Base-by-base conservation (phyloP, 2,888 invertebrate genomes). In the Ophioninae sp. region DNA sequence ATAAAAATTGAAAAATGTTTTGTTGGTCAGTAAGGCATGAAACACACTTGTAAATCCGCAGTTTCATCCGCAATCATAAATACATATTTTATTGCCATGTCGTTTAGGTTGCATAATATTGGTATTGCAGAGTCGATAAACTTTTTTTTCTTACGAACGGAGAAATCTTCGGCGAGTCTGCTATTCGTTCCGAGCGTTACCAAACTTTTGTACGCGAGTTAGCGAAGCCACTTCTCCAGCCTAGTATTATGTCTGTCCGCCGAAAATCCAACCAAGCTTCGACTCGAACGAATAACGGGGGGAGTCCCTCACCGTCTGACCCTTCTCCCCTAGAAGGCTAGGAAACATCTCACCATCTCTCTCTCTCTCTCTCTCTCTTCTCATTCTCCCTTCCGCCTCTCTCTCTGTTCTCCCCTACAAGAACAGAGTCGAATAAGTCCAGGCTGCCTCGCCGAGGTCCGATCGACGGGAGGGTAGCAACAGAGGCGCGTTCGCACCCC, bases 401-500 rank as follows among this genome's bases (percentile, higher is more conserved):
- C 65, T 57, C 67, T 50, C 44, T n/a, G 13, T 20, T 8, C 37
- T 50, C 30, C 21, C 37, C 37, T 37, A 7, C 7, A 17, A 57
- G 30, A 64, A 57, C 10, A 23, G 44, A 78, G 39, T 44, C n/a
- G 70, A 70, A 78, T 64, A 70, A 69, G 62, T n/a, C 23, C 61
- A 21, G 37, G 69, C 23, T 37, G 69, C 41, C 72, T 57, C 57
- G 21, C 23, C 7, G 17, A 56, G 30, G 21, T 44, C 44, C 62
- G 57, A 72, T 80, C 77, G 81, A 70, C 74, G 73, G 59, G 80
- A 81, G 83, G 83, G 83, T 80, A 77, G 83, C 83, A 83, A 83
- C 79, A 64, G 62, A 17, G 56, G 57, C 62, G 62, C 39, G 56
- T 73, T 69, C 67, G 61, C 72, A 57, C 57, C 41, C 77, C 68